These are phyloP conservation scores for Azorinus chamasolen DNA, from an alignment of 2,888 invertebrate genomes.

Conservation along the genomic window DNA sequence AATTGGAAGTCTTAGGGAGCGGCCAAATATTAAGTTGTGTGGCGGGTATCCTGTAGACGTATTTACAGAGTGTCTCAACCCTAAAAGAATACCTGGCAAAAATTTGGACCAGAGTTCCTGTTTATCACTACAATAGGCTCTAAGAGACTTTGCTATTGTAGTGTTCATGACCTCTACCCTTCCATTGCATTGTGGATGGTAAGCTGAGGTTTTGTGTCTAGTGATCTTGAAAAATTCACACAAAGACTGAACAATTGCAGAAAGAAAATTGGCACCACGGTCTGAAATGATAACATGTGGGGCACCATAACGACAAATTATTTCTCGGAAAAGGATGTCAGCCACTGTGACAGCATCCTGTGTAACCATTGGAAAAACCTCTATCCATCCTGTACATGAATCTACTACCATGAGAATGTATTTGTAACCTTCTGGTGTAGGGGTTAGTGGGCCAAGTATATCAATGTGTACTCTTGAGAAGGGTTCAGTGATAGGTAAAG, in stretches of 20 bases:
- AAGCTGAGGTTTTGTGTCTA: conserved; percentile 46
- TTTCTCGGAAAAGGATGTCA: conserved; percentile 45
- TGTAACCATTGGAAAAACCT: conserved; percentile 55
- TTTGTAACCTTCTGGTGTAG: background rate
- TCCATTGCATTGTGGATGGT: conserved; percentile 55
- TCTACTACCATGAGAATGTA: conserved; percentile 48
- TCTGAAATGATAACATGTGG: conserved; percentile 45
- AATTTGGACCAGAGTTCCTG: conserved; percentile 45
- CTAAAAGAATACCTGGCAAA: conserved; percentile 54
- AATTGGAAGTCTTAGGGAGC: conserved; percentile 18
- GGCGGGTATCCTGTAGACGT: conserved; percentile 5
- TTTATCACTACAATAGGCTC: conserved; percentile 40
- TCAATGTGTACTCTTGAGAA: conserved; percentile 45
- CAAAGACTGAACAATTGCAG: conserved; percentile 45
- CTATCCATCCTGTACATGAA: conserved; percentile 55
- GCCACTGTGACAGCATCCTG: conserved; percentile 55
- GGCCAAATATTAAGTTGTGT: conserved; percentile 23
- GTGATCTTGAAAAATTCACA: conserved; percentile 55
- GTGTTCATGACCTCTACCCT: conserved; percentile 36
- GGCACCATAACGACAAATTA: conserved; percentile 53
- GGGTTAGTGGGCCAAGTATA: conserved; percentile 32
- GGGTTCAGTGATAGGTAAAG: conserved; percentile 28
- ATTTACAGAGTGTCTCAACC: conserved; percentile 20
- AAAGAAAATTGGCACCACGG: conserved; percentile 54
- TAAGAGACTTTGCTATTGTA: conserved; percentile 36